Evolutionary conservation across 2,113 vertebrate species (phyloP), one percentile per base, ranked within the genome.

Genomic region (Parus major): DNA sequence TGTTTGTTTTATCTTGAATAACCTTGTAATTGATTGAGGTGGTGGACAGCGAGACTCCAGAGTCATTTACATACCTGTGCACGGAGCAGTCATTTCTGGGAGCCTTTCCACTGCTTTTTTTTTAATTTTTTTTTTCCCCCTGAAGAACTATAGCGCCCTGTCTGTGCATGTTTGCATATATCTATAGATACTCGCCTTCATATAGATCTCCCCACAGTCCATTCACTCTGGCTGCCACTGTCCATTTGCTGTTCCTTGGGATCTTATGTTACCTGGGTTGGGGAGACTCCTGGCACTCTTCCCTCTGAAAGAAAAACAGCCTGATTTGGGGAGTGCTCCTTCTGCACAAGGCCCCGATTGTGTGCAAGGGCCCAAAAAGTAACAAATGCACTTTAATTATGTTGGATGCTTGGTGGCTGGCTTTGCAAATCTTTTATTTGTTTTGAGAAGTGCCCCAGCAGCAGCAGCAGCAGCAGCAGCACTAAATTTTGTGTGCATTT

Each of bases 331-430:
- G 95, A 97, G 96, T 33, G 95, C 95, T 96, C 89, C 82, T 97
- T 69, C 90, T 87, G 80, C 77, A 98, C 98, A 98, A 98, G 98
- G 98, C 97, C 95, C 80, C 75, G 92, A 98, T 98, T 98, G 98
- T 98, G 95, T 83, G 88, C 49, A 75, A 92, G 96, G 77, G 95
- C 96, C 75, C 95, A 91, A 96, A 97, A 96, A 98, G 98, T 98
- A 98, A 98, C 98, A 98, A 98, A 98, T 97, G 97, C 97, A 96
- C 92, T 97, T 98, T 98, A 98, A 98, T 98, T 98, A 98, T 96
- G 29, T 96, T 94, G 97, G 97, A 98, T 97, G 97, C 97, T 98
- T 97, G 95, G 96, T 98, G 98, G 97, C 97, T 98, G 95, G 80
- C 96, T 98, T 98, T 96, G 97, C 98, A 98, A 98, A 98, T 97